Evolutionary conservation across 2,888 invertebrate species (phyloP).

Genomic region (Leucozona laternaria): DNA sequence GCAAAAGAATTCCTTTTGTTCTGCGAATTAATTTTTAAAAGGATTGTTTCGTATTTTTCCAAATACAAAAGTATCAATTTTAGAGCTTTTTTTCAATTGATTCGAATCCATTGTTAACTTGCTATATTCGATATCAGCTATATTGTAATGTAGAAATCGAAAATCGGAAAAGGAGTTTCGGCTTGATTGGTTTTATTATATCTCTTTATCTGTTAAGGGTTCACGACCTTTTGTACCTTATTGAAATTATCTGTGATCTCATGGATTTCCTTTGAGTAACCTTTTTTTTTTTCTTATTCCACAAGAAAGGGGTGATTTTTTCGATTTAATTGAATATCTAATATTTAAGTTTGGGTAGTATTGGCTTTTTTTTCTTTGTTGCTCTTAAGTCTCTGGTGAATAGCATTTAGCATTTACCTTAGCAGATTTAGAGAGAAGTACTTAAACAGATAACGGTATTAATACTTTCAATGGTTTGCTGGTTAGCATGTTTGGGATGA

Average conservation of each 20-base stretch:
- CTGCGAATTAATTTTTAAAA: constrained; percentile 27
- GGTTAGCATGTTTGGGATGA: too few relatives aligned
- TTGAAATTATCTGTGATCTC: constrained; percentile 34
- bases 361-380: not conserved
- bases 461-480: not conserved
- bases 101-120: constrained; percentile 33
- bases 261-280: constrained; percentile 7
- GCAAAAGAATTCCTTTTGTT: constrained; percentile 9
- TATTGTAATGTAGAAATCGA: not conserved
- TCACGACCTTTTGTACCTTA: constrained; percentile 32
- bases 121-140: constrained; percentile 10
- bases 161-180: constrained; percentile 23
- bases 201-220: constrained; percentile 39
- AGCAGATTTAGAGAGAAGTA: not conserved
- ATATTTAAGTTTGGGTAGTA: not conserved
- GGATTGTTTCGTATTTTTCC: constrained; percentile 3
- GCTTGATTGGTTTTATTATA: constrained; percentile 36
- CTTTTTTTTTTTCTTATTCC: not conserved
- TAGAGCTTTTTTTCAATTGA: constrained; percentile 16
- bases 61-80: constrained; percentile 22
- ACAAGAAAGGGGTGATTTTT: not conserved
- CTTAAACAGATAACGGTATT: not conserved
- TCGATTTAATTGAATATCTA: not conserved
- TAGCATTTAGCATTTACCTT: not conserved
- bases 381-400: not conserved